A percentile compares a stretch with the other conserved stretches of the same genome.
Evolutionary conservation across 2,113 vertebrate genomes (phyloP).

Genomic region (Alexandromys fortis): DNA sequence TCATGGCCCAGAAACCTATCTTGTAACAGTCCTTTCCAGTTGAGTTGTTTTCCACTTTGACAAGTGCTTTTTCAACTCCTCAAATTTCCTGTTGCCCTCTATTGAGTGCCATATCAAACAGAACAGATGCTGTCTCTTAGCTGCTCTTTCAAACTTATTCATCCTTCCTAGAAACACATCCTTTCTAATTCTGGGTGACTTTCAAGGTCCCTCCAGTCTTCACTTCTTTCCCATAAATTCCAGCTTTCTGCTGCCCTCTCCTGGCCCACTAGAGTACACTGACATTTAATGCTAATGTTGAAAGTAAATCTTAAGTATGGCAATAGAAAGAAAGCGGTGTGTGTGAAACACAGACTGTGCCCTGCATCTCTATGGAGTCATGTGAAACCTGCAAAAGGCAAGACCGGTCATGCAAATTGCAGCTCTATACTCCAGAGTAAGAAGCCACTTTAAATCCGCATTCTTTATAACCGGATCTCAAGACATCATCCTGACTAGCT

Average conservation of each 20-base stretch:
- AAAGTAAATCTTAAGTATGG: background rate
- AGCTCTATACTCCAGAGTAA: background rate
- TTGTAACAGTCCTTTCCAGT: background rate
- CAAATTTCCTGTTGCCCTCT: background rate
- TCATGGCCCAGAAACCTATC: background rate
- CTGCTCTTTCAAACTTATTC: background rate
- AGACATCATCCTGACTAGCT: background rate
- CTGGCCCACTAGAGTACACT: slow-evolving; percentile 48
- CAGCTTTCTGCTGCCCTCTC: slow-evolving; percentile 79
- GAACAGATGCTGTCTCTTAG: background rate
- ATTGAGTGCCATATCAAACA: background rate
- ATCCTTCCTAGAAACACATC: background rate
- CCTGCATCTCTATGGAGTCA: background rate
- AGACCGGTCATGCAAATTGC: background rate
- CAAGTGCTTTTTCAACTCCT: background rate
- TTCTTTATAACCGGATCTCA: background rate
- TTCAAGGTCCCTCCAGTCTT: slow-evolving; percentile 52
- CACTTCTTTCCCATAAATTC: slow-evolving; percentile 54
- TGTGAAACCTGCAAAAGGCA: background rate
- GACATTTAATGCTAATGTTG: background rate
- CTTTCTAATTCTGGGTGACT: slow-evolving; percentile 27
- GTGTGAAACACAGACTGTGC: slow-evolving; percentile 7
- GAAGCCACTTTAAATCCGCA: background rate
- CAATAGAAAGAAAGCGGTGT: background rate
- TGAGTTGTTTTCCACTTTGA: slow-evolving; percentile 43